phyloP scores from a whole-genome alignment of 2,888 invertebrate species.

The Andrena marginata region DNA sequence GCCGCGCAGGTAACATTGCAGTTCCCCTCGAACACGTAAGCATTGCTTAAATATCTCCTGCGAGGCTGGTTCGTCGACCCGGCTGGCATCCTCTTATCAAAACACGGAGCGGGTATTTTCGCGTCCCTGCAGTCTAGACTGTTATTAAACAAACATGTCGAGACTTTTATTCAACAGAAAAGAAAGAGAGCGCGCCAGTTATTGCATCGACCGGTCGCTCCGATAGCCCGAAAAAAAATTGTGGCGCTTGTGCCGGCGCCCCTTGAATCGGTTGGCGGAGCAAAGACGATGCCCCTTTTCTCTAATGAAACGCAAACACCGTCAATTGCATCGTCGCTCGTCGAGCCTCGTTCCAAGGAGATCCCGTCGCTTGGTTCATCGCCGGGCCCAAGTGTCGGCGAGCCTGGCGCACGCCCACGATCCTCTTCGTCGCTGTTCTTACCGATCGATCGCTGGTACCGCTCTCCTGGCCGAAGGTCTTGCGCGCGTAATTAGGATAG shows the following conservation, averaged over 20 bases:
- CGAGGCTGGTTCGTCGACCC: constrained; percentile 66
- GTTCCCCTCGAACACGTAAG: neutral
- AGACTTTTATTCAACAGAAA: constrained; percentile 24
- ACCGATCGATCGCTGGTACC: constrained; percentile 27
- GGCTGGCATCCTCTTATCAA: constrained; percentile 64
- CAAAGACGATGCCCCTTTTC: too few species aligned
- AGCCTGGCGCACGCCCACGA: constrained; percentile 5
- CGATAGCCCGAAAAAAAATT: neutral
- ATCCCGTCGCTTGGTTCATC: neutral
- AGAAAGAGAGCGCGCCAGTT: neutral
- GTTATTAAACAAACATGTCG: constrained; percentile 69
- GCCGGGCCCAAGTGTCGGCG: neutral
- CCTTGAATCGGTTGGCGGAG: too few species aligned
- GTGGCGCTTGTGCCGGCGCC: too few species aligned
- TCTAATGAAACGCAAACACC: too few species aligned
- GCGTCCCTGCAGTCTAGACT: constrained; percentile 68
- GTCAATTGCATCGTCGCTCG: too few species aligned
- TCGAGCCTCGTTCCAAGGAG: too few species aligned
- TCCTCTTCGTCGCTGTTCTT: constrained; percentile 3
- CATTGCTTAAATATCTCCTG: constrained; percentile 54
- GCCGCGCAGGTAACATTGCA: neutral
- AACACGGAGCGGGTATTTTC: constrained; percentile 69
- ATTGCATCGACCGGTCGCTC: neutral
- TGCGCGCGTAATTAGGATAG: constrained; percentile 65
- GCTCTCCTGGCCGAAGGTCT: constrained; percentile 44